Evolutionary conservation across 2,888 invertebrate species (phyloP).

Genomic region (Drosophila flavopinicola): DNA sequence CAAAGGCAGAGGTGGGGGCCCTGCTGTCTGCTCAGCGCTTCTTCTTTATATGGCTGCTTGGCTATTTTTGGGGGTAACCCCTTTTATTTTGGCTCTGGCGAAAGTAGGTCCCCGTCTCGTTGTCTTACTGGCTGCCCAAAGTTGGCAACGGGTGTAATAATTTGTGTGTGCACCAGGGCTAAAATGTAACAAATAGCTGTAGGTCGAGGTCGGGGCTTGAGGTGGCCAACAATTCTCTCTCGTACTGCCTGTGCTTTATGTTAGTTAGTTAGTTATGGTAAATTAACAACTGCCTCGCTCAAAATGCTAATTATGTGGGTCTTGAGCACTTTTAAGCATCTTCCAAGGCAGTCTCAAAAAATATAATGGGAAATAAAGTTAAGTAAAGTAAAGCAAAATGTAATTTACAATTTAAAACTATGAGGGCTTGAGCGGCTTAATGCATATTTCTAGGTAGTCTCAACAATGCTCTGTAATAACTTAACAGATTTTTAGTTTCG

Average conservation of each 20-base stretch:
- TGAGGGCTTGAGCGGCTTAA: no score
- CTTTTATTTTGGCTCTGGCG: conserved; percentile 52
- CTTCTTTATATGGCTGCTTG: conserved; percentile 65
- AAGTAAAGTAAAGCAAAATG: not conserved
- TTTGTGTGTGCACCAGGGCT: conserved; percentile 43
- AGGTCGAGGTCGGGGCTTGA: conserved; percentile 45
- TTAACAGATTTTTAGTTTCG: no score
- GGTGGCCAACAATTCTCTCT: not conserved
- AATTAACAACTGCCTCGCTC: conserved; percentile 25
- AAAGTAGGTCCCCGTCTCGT: conserved; percentile 57
- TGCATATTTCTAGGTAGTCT: no score
- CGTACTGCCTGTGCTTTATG: conserved; percentile 1
- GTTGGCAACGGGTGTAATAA: conserved; percentile 53
- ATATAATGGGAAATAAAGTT: not conserved
- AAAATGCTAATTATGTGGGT: conserved; percentile 38
- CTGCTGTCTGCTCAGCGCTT: conserved; percentile 21
- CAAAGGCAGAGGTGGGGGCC: not conserved
- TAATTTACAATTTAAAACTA: no score
- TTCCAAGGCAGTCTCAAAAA: not conserved
- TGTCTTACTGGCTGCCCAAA: conserved; percentile 48
- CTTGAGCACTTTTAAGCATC: no score
- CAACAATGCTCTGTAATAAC: no score
- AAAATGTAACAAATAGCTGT: conserved; percentile 68
- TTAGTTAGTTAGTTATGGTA: conserved; percentile 24
- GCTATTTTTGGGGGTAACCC: conserved; percentile 68